Percentiles rank a stretch among this genome's conserved stretches.
phyloP scores from a whole-genome alignment of 2,797 vertebrate genomes.

The Siniperca undulata region DNA sequence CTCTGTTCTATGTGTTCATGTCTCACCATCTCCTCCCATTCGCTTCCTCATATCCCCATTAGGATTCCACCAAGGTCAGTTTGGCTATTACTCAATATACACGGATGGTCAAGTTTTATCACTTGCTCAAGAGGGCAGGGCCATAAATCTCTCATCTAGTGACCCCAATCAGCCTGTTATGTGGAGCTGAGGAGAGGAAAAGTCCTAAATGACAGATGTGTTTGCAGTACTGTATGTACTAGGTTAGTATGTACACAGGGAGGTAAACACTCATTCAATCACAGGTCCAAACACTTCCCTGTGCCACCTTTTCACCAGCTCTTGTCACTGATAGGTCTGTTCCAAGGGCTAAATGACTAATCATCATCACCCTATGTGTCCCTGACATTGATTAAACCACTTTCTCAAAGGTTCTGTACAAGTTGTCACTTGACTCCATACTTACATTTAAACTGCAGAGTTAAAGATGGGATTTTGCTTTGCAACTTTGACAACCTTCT shows the following conservation, averaged over 20 bases:
- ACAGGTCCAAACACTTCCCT: background rate
- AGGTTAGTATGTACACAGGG: conserved; percentile 8
- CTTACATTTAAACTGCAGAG: background rate
- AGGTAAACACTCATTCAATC: conserved; percentile 4
- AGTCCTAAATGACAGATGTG: conserved; percentile 6
- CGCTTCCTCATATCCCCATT: conserved; percentile 24
- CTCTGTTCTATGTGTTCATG: conserved; percentile 12
- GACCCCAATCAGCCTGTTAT: conserved; percentile 28
- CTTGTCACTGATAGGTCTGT: background rate
- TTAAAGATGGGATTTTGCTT: conserved; percentile 24
- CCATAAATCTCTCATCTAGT: conserved; percentile 36
- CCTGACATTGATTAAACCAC: conserved; percentile 4
- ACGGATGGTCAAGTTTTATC: conserved; percentile 55
- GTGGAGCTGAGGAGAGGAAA: conserved; percentile 8
- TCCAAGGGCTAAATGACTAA: background rate
- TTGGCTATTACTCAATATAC: conserved; percentile 49
- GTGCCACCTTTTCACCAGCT: background rate
- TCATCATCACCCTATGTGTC: background rate
- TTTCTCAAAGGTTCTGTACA: conserved; percentile 16
- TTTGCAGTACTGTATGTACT: conserved; percentile 8
- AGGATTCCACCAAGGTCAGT: conserved; percentile 54
- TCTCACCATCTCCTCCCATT: conserved; percentile 14
- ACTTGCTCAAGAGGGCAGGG: conserved; percentile 17
- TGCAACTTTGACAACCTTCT: conserved; percentile 17
- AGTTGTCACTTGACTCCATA: conserved; percentile 15